Evolutionary conservation across 1,140 invertebrate species (phyloP).

Genomic region (Artemia franciscana): DNA sequence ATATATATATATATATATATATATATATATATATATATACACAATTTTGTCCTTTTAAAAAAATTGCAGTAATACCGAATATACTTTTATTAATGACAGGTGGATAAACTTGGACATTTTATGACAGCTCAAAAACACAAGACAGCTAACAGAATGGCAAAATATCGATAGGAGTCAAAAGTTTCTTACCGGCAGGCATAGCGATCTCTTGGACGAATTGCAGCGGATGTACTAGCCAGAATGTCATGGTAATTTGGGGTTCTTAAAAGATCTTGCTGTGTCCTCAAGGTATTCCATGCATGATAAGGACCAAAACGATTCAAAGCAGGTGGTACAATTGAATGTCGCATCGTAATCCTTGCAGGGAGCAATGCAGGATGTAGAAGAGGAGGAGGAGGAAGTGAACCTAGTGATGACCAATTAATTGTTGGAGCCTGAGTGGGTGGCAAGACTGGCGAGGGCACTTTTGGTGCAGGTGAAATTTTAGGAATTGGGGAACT

Average conservation of each 20-base stretch:
- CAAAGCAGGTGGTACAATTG: background rate
- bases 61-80: too few species aligned
- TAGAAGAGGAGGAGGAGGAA: slow-evolving; percentile 10
- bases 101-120: too few species aligned
- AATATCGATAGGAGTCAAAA: too few species aligned
- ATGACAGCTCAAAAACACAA: too few species aligned
- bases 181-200: background rate
- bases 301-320: background rate
- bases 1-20: too few species aligned
- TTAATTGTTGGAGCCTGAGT: background rate
- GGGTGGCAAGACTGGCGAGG: background rate
- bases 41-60: too few species aligned
- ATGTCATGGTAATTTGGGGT: background rate
- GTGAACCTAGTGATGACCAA: too few species aligned
- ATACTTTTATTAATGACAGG: too few species aligned
- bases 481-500: background rate
- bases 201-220: background rate
- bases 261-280: background rate
- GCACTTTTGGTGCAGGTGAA: background rate
- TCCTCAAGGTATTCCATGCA: background rate
- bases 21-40: too few species aligned
- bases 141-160: too few species aligned
- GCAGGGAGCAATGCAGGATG: background rate
- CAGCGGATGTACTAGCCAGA: background rate
- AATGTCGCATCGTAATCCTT: background rate